Base-by-base conservation (phyloP, 2,888 invertebrate genomes). In the Nineta flava region DNA sequence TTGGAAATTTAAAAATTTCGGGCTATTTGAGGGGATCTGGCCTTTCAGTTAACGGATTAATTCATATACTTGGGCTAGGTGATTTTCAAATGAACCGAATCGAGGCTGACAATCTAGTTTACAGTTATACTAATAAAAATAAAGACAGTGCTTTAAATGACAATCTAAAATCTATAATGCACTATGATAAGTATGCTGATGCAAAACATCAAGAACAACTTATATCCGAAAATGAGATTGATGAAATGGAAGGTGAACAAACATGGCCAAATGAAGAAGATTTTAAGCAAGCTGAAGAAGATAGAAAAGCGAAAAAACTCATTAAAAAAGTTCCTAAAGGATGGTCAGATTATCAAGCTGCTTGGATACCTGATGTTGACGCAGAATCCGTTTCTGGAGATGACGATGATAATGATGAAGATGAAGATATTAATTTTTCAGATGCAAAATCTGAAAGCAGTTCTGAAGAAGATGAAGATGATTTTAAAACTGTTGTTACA, bases 181-280 rank as follows among this genome's bases (percentile, higher is more conserved):
- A 69, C 56, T 62, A 81, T 13, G 60, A 82, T 47, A 76, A 76
- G 61, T 65, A 64, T 34, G 77, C 79, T 16, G 79, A 87, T 66
- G 76, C 80, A 1, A 58, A 60, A 0, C 76, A 79, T 60, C 87
- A 87, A 68, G 83, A 83, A 60, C 77, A 81, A 48, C 70, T 95
- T 38, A 75, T 80, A 51, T 73, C 77, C 21, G 94, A 93, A 70
- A 87, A 87, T 66, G 68, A 81, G 48, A 83, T 85, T 1, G 90
- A 95, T 70, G 83, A 83, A 6, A 87, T 95, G 90, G 87, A 92
- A 62, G 91, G 85, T 1, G 96, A 96, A 64, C 96, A 96, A 68
- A 95, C 94, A 1, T 95, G 93, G 92, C 95, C 96, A 0, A 93
- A 93, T 13, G 84, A 85, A 55, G 91, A 94, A 61, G 94, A 95